phyloP scores from a whole-genome alignment of 2,888 invertebrate species.

The Epistrophella euchroma region DNA sequence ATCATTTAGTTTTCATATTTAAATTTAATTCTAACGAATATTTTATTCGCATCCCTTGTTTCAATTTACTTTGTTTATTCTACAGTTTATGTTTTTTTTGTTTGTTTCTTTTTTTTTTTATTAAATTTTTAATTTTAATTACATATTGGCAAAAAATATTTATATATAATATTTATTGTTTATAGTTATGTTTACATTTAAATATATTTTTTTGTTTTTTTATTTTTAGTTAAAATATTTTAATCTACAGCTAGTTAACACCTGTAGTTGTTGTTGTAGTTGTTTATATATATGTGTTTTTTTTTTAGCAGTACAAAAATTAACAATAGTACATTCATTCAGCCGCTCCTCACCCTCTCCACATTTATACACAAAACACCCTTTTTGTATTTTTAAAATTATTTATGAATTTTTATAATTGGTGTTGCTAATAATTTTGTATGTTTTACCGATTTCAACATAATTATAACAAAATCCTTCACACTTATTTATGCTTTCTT shows the following conservation, averaged over 20 bases:
- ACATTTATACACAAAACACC: slow-evolving; percentile 43
- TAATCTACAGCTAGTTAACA: slow-evolving; percentile 72
- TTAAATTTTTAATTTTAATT: slow-evolving; percentile 22
- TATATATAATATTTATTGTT: slow-evolving; percentile 41
- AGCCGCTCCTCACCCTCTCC: slow-evolving; percentile 4
- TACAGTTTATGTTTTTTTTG: slow-evolving; percentile 50
- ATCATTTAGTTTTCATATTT: slow-evolving; percentile 68
- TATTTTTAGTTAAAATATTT: slow-evolving; percentile 36
- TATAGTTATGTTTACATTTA: slow-evolving; percentile 17
- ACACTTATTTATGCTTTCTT: background rate
- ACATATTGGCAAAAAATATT: slow-evolving; percentile 59
- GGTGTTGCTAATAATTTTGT: slow-evolving; percentile 22
- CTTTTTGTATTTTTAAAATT: background rate
- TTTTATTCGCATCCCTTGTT: slow-evolving; percentile 83
- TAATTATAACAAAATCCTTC: background rate
- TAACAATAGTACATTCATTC: slow-evolving; percentile 65
- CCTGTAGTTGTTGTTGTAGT: slow-evolving; percentile 68
- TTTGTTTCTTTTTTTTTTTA: background rate
- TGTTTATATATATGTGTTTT: slow-evolving; percentile 23
- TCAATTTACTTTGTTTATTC: slow-evolving; percentile 81
- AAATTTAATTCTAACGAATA: slow-evolving; percentile 78
- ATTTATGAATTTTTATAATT: slow-evolving; percentile 17
- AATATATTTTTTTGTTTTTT: background rate
- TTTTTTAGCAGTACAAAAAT: slow-evolving; percentile 70
- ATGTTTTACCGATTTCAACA: background rate